Percentiles rank a stretch among this genome's conserved stretches.
These are phyloP conservation scores for Teleogryllus occipitalis DNA, from an alignment of 1,140 invertebrate genomes.

Conservation along the genomic window DNA sequence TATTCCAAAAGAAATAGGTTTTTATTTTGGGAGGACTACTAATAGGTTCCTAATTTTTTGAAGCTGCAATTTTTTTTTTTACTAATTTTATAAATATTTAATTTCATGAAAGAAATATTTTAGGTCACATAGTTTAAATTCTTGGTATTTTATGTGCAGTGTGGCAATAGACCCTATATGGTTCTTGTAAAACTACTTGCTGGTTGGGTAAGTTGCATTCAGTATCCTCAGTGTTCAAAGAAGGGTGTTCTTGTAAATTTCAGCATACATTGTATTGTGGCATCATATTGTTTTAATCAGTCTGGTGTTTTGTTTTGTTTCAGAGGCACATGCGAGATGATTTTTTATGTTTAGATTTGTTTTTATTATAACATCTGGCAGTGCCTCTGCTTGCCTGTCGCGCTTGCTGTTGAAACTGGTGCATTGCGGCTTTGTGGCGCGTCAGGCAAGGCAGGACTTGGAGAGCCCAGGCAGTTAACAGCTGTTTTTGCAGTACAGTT, in stretches of 20 bases:
- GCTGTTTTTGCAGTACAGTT: background rate
- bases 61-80: no score
- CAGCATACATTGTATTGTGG: background rate
- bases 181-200: background rate
- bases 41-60: no score
- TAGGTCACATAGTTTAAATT: no score
- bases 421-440: background rate
- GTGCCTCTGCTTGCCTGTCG: slow-evolving; percentile 12
- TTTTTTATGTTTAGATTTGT: slow-evolving; percentile 25
- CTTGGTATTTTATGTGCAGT: no score
- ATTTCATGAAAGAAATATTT: no score
- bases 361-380: slow-evolving; percentile 13
- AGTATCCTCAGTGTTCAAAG: no score
- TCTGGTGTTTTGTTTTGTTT: slow-evolving; percentile 55
- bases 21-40: no score
- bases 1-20: no score
- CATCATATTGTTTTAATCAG: slow-evolving; percentile 41
- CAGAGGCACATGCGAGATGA: slow-evolving; percentile 68
- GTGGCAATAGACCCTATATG: no score
- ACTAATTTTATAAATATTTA: no score
- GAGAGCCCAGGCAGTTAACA: background rate
- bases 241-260: no score
- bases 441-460: background rate
- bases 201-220: background rate
- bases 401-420: background rate